phyloP scores from a whole-genome alignment of 2,888 invertebrate genomes.

The Xanthia togata region DNA sequence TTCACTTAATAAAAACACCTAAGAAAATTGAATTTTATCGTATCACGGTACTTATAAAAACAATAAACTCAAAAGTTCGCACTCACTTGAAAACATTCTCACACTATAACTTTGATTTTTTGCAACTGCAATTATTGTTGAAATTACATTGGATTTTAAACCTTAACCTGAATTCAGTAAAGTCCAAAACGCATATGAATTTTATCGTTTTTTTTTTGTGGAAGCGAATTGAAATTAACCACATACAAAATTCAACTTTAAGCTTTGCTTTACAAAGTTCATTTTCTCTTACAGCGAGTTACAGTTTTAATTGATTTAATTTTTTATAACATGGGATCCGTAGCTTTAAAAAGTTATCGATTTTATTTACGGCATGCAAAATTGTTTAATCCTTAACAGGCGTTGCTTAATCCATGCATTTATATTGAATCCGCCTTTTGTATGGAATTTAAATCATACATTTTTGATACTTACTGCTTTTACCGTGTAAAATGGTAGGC shows the following conservation, averaged over 20 bases:
- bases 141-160: constrained; percentile 22
- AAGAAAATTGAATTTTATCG: constrained; percentile 50
- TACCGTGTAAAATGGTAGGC: background rate
- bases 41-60: constrained; percentile 43
- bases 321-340: constrained; percentile 56
- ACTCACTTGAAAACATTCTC: constrained; percentile 60
- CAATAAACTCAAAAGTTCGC: constrained; percentile 58
- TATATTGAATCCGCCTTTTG: background rate
- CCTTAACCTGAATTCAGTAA: background rate
- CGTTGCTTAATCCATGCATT: constrained; percentile 39
- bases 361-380: constrained; percentile 53
- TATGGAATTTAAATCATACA: constrained; percentile 12
- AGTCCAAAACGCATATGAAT: constrained; percentile 14
- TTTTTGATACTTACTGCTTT: constrained; percentile 15
- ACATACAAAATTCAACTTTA: constrained; percentile 21
- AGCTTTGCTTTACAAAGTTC: fast-evolving
- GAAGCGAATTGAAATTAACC: background rate
- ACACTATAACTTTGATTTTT: constrained; percentile 45
- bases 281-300: background rate
- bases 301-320: constrained; percentile 47
- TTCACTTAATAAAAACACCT: constrained; percentile 60
- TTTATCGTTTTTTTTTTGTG: background rate
- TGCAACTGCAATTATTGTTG: constrained; percentile 5
- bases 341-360: constrained; percentile 44
- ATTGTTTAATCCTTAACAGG: constrained; percentile 42